phyloP scores from a whole-genome alignment of 2,888 invertebrate species.

The Rotaria socialis region DNA sequence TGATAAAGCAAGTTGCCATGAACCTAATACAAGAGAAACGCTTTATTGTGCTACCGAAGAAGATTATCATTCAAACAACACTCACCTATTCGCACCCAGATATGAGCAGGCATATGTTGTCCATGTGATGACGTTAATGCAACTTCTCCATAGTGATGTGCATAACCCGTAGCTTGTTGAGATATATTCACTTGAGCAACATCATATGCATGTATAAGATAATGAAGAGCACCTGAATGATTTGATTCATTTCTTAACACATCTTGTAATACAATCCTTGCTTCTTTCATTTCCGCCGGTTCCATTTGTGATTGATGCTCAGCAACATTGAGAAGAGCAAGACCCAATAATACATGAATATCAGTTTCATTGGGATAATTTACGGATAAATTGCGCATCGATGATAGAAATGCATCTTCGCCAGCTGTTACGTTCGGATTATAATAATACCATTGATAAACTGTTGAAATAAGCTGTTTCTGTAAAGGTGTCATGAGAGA shows the following conservation, averaged over 20 bases:
- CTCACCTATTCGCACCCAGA: neutral
- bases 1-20: neutral
- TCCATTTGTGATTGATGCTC: neutral
- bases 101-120: constrained; percentile 6
- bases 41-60: too few species aligned
- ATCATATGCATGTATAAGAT: neutral
- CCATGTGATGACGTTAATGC: neutral
- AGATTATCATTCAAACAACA: too few species aligned
- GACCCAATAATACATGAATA: neutral
- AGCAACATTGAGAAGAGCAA: neutral
- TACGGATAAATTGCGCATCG: neutral
- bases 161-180: neutral
- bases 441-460: neutral
- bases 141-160: neutral
- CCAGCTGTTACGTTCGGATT: neutral
- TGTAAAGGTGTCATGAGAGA: neutral
- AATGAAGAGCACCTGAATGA: neutral
- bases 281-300: neutral
- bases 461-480: neutral
- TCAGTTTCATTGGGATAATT: neutral
- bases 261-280: neutral
- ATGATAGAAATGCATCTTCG: neutral
- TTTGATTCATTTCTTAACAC: neutral
- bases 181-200: neutral
- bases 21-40: neutral